A percentile compares a stretch with the other conserved stretches of the same genome.
phyloP scores from a whole-genome alignment of 2,888 invertebrate species.

The Baronia brevicornis region DNA sequence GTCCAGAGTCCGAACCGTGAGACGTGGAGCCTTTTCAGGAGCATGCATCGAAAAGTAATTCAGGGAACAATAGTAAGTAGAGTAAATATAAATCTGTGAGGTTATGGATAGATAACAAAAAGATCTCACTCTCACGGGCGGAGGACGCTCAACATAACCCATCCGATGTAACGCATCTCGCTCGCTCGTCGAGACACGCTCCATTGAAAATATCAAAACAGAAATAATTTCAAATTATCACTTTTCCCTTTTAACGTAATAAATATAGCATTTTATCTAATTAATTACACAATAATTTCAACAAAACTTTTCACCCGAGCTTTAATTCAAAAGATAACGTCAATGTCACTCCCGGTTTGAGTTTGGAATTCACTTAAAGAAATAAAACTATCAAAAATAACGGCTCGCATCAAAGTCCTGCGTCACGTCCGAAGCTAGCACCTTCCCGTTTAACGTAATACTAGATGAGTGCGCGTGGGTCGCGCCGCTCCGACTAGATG shows the following conservation, averaged over 20 bases:
- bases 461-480: constrained; percentile 65
- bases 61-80: constrained; percentile 5
- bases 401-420: constrained; percentile 71
- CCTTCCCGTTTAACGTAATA: constrained; percentile 72
- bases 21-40: constrained; percentile 26
- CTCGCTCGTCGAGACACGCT: constrained; percentile 51
- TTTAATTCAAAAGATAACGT: constrained; percentile 60
- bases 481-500: constrained; percentile 50
- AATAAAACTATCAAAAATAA: constrained; percentile 76
- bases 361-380: constrained; percentile 71
- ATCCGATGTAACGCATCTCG: constrained; percentile 50
- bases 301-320: constrained; percentile 61
- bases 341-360: constrained; percentile 68
- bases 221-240: constrained; percentile 72
- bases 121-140: constrained; percentile 32
- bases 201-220: constrained; percentile 70
- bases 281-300: constrained; percentile 74
- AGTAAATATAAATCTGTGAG: constrained; percentile 15
- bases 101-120: constrained; percentile 16
- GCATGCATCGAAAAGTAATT: constrained; percentile 11
- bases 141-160: constrained; percentile 42
- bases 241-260: constrained; percentile 64
- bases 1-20: constrained; percentile 30
- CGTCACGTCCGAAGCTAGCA: constrained; percentile 75
- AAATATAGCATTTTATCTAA: constrained; percentile 71